Evolutionary conservation across 1,140 invertebrate species (phyloP).

Genomic region (Sarcophaga bullata): DNA sequence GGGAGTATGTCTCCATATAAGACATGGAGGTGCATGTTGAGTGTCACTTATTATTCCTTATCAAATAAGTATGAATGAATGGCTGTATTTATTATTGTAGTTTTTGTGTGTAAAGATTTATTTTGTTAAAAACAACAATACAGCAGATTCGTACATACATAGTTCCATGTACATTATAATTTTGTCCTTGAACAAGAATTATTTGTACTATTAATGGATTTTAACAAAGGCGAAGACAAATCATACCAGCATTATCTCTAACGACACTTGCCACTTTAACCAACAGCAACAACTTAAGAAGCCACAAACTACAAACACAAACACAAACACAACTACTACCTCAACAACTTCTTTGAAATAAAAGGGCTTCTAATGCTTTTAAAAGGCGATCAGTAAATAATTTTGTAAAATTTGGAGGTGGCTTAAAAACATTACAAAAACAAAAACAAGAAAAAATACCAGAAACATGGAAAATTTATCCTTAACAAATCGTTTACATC

Average conservation of each 20-base stretch:
- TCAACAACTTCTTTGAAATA: too few species aligned
- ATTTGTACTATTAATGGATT: slow-evolving; percentile 16
- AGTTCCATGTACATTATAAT: background rate
- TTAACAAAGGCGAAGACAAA: background rate
- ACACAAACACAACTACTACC: background rate
- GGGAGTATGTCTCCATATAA: background rate
- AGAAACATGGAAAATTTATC: too few species aligned
- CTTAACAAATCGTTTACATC: too few species aligned
- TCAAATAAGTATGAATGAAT: background rate
- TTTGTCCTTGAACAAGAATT: slow-evolving; percentile 24
- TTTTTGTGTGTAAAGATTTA: background rate
- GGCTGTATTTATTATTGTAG: background rate
- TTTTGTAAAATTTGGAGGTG: too few species aligned
- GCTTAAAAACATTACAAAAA: too few species aligned
- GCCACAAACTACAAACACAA: background rate
- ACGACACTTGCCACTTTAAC: too few species aligned
- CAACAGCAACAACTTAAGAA: background rate
- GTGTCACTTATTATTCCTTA: slow-evolving; percentile 5
- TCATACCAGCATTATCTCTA: slow-evolving; percentile 5
- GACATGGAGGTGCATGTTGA: background rate
- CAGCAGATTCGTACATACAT: background rate
- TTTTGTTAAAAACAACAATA: background rate
- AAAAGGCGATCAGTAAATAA: too few species aligned
- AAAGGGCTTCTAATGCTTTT: too few species aligned
- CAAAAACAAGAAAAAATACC: too few species aligned